Base-by-base conservation (phyloP, 2,113 vertebrate species). In the Rhadina sibilatrix region DNA sequence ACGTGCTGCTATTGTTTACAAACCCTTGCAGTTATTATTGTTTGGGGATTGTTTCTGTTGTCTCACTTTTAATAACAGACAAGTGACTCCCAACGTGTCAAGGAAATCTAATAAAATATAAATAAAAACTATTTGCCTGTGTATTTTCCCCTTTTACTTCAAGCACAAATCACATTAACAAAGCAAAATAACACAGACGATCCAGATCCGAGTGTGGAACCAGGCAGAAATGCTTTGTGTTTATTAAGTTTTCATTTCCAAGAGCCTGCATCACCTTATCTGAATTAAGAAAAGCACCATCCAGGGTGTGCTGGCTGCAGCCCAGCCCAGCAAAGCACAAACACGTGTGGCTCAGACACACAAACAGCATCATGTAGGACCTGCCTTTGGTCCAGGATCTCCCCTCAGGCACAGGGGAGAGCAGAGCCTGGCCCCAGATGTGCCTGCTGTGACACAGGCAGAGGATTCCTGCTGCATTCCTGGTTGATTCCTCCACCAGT, bases 41-140 rank as follows among this genome's bases (percentile, higher is more conserved):
- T 66, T 91, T 88, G 31, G 61, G 54, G 78, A 88, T 86, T 47
- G 54, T 91, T 91, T 90, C 74, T 88, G 57, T 94, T 95, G 64
- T 78, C 91, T 81, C 47, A 25, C 52, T 61, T 57, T 80, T 85
- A 61, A 56, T 93, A 94, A 76, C 60, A 85, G 82, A 70, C 54
- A 86, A 93, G 66, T 20, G 60, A 79, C 83, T 91, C 86, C 76
- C 87, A 76, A 9, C 2, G 14, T 28, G 27, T 80, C 64, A 71
- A 57, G 42, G 16, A 57, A 95, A 79, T 69, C 38, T n/a, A 72
- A 89, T 56, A 81, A 84, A 94, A 74, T 57, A 56, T 19, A 71
- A 90, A 68, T 19, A 69, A 35, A 85, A 66, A n/a, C n/a, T 21
- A 35, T n/a, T 72, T 69, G 33, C 38, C 33, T 53, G 27, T 3